Base-by-base conservation (phyloP, 1,140 invertebrate genomes). In the Probaryconus sp. region DNA sequence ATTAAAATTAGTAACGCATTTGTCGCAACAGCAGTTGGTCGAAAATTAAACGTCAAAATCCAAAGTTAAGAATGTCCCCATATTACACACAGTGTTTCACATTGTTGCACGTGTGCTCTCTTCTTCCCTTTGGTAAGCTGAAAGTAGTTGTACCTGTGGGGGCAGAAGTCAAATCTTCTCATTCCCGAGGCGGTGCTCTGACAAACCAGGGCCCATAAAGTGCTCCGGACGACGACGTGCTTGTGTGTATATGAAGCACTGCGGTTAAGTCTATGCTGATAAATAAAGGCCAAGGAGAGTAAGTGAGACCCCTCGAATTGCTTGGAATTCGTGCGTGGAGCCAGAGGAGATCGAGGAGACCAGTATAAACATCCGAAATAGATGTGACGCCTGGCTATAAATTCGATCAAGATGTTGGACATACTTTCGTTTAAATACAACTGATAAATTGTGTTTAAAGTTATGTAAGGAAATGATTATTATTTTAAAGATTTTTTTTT, bases 141-240 rank as follows among this genome's bases (percentile, higher is more conserved):
- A 51, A 64, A 58, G 64, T 60, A 55, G 31, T 67, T 55, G 26
- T 77, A 77, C 71, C 70, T 71, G 68, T 71, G 75, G 76, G 83
- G 80, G 81, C 81, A 84, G 55, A 83, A 83, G 81, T 84, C 83
- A 84, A 84, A 83, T 83, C 83, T 83, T 83, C 77, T 77, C 79
- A 78, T 77, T 81, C 65, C 61, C 40, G 43, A 40, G 56, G 50
- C 64, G 64, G 48, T 61, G 48, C 70, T 56, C 72, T 69, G 51
- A 75, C 64, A 75, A 67, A 69, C 64, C 58, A 30, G 50, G 64
- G 13, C 47, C 51, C 72, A 69, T 75, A 75, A 75, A 69, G 38
- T 63, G 40, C 48, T 60, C 45, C 53, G n/a, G n/a, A 43, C 64
- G 43, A 51, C 47, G 61, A 65, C 61, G 48, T 55, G 42, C n/a